Percentiles rank a stretch among this genome's conserved stretches.
Evolutionary conservation across 2,888 invertebrate species (phyloP).

Genomic region (Heliconius ethilla): DNA sequence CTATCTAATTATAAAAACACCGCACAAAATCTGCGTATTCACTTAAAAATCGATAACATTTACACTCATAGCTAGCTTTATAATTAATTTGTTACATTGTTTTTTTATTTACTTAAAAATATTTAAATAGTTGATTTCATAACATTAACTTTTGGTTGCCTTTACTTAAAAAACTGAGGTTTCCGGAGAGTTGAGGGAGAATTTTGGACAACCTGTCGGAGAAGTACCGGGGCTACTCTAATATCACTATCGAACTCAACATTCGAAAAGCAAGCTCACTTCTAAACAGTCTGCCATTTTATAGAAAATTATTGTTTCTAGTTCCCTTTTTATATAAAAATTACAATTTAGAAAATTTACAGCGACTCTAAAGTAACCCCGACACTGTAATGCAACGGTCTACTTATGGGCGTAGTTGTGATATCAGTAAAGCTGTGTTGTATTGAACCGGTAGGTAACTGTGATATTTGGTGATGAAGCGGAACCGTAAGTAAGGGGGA

Average conservation of each 20-base stretch:
- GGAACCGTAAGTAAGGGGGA: slow-evolving; percentile 38
- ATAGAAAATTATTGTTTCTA: slow-evolving; percentile 16
- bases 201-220: slow-evolving; percentile 64
- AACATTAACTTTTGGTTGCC: slow-evolving; percentile 82
- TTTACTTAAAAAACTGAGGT: slow-evolving; percentile 78
- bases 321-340: slow-evolving; percentile 23
- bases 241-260: slow-evolving; percentile 27
- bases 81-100: slow-evolving; percentile 81
- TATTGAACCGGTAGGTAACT: slow-evolving; percentile 80
- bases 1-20: slow-evolving; percentile 83
- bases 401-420: slow-evolving; percentile 60
- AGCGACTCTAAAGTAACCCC: slow-evolving; percentile 38
- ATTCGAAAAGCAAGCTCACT: slow-evolving; percentile 22
- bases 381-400: slow-evolving; percentile 42
- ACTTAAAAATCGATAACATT: slow-evolving; percentile 82
- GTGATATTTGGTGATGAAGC: slow-evolving; percentile 78
- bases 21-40: slow-evolving; percentile 81
- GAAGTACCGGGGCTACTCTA: slow-evolving; percentile 47
- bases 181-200: slow-evolving; percentile 55
- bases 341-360: slow-evolving; percentile 25
- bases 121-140: slow-evolving; percentile 81
- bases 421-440: slow-evolving; percentile 78
- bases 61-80: slow-evolving; percentile 82
- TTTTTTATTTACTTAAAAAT: slow-evolving; percentile 75
- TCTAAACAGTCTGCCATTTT: slow-evolving; percentile 12